These are phyloP conservation scores for Oxyura jamaicensis DNA, from an alignment of 2,113 vertebrate species.

Conservation along the genomic window DNA sequence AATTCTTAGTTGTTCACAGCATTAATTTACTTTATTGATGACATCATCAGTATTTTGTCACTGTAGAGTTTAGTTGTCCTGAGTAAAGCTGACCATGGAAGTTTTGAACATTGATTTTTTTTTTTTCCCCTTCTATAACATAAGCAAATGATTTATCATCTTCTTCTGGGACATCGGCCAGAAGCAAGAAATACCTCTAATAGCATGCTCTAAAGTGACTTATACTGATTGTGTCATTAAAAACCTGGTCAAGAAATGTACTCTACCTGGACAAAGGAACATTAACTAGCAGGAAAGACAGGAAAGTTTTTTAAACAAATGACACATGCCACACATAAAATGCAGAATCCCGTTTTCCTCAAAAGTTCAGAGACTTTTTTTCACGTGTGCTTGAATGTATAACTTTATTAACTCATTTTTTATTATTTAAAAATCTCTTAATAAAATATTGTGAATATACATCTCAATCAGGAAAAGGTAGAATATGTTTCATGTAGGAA, in stretches of 20 bases:
- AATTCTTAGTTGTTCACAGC: background rate
- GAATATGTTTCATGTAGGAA: background rate
- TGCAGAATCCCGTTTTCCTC: background rate
- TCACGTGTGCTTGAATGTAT: background rate
- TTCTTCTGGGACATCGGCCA: constrained; percentile 15
- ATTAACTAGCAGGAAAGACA: background rate
- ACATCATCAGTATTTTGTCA: constrained; percentile 42
- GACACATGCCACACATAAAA: background rate
- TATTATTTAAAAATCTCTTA: background rate
- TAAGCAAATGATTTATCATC: constrained; percentile 19
- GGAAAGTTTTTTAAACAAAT: background rate
- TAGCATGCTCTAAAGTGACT: background rate
- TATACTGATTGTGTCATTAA: background rate
- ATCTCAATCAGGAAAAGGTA: background rate
- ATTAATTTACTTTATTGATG: constrained; percentile 10
- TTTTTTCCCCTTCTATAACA: background rate
- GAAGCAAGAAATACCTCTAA: background rate
- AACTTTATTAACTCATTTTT: fast-evolving
- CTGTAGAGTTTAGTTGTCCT: background rate
- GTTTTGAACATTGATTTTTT: constrained; percentile 23
- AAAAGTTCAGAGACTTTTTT: background rate
- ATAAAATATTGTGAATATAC: background rate
- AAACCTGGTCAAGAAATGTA: background rate
- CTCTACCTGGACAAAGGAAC: background rate
- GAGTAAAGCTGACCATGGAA: constrained; percentile 56